Percentiles rank a stretch among this genome's conserved stretches.
Conservation (phyloP, 1,140 invertebrate genomes). For the Ips nitidus region DNA sequence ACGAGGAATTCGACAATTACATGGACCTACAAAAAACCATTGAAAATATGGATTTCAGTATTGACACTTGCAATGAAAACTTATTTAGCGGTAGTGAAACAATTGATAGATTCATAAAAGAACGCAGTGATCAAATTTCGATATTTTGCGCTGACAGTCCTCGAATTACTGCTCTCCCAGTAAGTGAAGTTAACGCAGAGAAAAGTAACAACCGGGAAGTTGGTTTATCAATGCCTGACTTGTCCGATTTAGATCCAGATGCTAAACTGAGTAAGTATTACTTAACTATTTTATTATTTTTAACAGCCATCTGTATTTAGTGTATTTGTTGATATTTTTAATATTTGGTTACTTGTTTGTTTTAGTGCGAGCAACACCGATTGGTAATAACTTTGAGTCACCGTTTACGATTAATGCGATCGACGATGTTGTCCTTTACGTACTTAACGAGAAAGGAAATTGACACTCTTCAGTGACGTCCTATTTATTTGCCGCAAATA, state of each 20-base stretch:
- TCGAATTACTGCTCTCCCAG: background rate
- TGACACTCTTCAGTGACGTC: background rate
- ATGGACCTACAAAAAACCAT: slow-evolving; percentile 36
- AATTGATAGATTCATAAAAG: slow-evolving; percentile 34
- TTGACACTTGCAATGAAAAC: slow-evolving; percentile 30
- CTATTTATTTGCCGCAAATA: too few relatives aligned
- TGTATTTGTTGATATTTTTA: too few relatives aligned
- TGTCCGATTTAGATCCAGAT: slow-evolving; percentile 35
- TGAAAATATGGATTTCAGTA: slow-evolving; percentile 40
- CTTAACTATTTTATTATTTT: background rate
- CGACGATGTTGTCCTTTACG: slow-evolving; percentile 40
- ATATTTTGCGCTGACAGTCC: slow-evolving; percentile 21
- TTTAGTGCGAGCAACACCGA: background rate
- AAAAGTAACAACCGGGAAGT: slow-evolving; percentile 36
- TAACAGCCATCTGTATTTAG: background rate
- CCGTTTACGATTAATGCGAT: slow-evolving; percentile 27
- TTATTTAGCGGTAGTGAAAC: slow-evolving; percentile 30
- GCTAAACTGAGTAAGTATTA: slow-evolving; percentile 24
- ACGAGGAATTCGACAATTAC: slow-evolving; percentile 25
- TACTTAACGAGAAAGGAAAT: slow-evolving; percentile 33
- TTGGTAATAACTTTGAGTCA: slow-evolving; percentile 43
- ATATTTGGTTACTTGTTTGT: too few relatives aligned
- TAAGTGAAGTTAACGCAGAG: slow-evolving; percentile 1
- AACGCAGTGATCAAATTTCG: slow-evolving; percentile 31
- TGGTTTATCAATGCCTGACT: slow-evolving; percentile 49